These are phyloP conservation scores for Clostera curtula DNA, from an alignment of 2,888 invertebrate species.

Conservation along the genomic window DNA sequence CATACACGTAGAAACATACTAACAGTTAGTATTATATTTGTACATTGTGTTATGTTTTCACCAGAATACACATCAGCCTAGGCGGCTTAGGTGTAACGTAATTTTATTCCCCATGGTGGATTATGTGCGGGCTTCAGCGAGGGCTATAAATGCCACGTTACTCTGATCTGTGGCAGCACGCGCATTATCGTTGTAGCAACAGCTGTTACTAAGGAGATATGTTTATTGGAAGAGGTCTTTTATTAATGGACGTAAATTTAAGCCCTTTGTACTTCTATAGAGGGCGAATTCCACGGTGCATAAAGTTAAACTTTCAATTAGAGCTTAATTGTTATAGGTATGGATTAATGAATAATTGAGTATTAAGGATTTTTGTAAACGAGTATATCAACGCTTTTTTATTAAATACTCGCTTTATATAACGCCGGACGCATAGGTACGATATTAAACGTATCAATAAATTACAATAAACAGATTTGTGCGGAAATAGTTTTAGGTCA, in stretches of 20 bases:
- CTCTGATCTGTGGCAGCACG: slow-evolving; percentile 14
- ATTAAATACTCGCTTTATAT: no score
- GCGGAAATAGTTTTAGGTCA: slow-evolving; percentile 16
- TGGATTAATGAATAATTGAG: no score
- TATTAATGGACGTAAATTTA: slow-evolving; percentile 18
- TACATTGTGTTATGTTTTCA: no score
- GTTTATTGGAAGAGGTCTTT: slow-evolving; percentile 17
- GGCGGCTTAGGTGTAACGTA: slow-evolving; percentile 25
- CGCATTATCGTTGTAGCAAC: slow-evolving; percentile 10
- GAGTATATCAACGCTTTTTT: no score
- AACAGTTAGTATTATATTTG: no score
- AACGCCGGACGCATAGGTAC: slow-evolving; percentile 1
- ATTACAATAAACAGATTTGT: slow-evolving; percentile 12
- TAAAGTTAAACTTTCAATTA: no score
- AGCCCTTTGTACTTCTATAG: slow-evolving; percentile 23
- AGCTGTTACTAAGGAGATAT: slow-evolving; percentile 15
- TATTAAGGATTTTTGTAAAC: no score
- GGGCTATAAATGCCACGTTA: slow-evolving; percentile 28
- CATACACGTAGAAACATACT: no score
- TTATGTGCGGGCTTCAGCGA: slow-evolving; percentile 21
- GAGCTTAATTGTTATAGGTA: no score
- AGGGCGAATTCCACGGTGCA: slow-evolving; percentile 7
- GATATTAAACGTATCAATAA: slow-evolving; percentile 4
- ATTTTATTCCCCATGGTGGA: slow-evolving; percentile 29
- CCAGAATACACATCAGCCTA: no score